These are phyloP conservation scores for Lomographa bimaculata DNA, from an alignment of 2,888 invertebrate species.

Conservation along the genomic window DNA sequence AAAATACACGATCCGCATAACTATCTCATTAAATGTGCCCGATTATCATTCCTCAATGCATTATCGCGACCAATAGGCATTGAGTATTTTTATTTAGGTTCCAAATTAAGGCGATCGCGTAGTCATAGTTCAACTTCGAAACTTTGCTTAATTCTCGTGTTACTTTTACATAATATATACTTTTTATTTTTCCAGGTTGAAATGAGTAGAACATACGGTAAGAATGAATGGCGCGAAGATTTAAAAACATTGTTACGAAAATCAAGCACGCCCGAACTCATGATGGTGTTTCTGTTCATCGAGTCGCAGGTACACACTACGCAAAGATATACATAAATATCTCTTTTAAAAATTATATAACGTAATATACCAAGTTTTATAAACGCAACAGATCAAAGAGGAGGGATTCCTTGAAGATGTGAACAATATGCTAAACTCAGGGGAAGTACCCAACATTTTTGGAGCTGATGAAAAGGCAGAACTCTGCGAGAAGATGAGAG, in stretches of 20 bases:
- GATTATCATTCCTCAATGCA: too few species aligned
- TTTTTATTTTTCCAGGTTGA: slow-evolving; percentile 88
- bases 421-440: slow-evolving; percentile 95
- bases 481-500: slow-evolving; percentile 95
- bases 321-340: too few species aligned
- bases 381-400: slow-evolving; percentile 89
- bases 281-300: slow-evolving; percentile 95
- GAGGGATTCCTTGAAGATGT: slow-evolving; percentile 97
- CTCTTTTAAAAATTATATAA: too few species aligned
- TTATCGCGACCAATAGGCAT: too few species aligned
- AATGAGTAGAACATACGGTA: slow-evolving; percentile 93
- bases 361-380: too few species aligned
- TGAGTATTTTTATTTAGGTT: too few species aligned
- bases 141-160: too few species aligned
- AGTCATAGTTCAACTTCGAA: too few species aligned
- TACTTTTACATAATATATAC: too few species aligned
- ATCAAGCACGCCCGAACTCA: slow-evolving; percentile 92
- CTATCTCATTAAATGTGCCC: too few species aligned
- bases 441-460: slow-evolving; percentile 97
- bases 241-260: slow-evolving; percentile 91
- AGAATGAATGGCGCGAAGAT: slow-evolving; percentile 95
- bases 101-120: too few species aligned
- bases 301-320: slow-evolving; percentile 89
- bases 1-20: too few species aligned
- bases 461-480: slow-evolving; percentile 93